Percentiles rank a stretch among this genome's conserved stretches.
Evolutionary conservation across 1,140 invertebrate genomes (phyloP).

Genomic region (Lucilia cuprina): DNA sequence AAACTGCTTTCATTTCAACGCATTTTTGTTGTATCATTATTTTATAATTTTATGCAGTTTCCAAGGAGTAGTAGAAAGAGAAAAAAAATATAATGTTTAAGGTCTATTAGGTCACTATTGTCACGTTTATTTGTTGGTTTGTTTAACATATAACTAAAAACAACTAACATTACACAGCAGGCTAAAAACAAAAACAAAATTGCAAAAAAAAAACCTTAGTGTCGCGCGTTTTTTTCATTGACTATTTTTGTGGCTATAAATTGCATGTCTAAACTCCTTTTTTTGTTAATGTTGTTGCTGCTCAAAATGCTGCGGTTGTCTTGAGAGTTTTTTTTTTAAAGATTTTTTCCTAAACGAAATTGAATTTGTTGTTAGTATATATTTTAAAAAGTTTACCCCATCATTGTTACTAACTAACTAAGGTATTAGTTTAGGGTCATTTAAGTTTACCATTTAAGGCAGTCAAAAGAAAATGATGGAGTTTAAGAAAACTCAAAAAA

Average conservation of each 20-base stretch:
- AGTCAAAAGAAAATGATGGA: neutral
- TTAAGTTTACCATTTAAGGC: slow-evolving; percentile 35
- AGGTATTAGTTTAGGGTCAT: slow-evolving; percentile 31
- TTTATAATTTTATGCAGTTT: slow-evolving; percentile 23
- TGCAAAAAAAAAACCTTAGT: neutral
- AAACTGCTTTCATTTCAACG: slow-evolving; percentile 22
- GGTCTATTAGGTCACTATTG: slow-evolving; percentile 29
- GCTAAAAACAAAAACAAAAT: neutral
- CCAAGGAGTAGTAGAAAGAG: neutral
- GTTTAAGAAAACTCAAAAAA: neutral
- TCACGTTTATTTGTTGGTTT: slow-evolving; percentile 15
- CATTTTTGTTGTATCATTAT: slow-evolving; percentile 18
- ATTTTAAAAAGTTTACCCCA: slow-evolving; percentile 12
- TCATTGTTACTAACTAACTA: slow-evolving; percentile 20
- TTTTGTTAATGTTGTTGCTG: too few species aligned
- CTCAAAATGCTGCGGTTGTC: neutral
- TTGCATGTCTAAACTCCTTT: slow-evolving; percentile 22
- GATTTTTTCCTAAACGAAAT: slow-evolving; percentile 3
- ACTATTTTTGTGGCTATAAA: slow-evolving; percentile 23
- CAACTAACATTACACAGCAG: neutral
- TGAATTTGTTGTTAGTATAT: slow-evolving; percentile 28
- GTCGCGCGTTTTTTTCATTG: neutral
- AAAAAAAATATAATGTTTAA: neutral
- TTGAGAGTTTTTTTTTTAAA: too few species aligned
- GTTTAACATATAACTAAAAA: neutral